These are phyloP conservation scores for Myotis brandtii DNA, from an alignment of 2,113 vertebrate species.

Conservation along the genomic window DNA sequence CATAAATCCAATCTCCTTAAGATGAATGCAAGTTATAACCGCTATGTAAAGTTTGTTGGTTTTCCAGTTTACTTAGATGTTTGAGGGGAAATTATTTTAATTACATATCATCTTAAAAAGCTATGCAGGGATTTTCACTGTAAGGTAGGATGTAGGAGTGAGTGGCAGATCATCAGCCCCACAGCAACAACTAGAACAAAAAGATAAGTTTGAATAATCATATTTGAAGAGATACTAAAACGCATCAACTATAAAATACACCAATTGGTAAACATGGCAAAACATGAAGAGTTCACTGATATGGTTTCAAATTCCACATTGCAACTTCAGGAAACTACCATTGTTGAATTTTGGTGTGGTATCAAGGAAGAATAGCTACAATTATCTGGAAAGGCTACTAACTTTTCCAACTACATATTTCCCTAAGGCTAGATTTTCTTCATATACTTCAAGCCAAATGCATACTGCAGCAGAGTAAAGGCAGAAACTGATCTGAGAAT, in stretches of 20 bases:
- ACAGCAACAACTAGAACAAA: neutral
- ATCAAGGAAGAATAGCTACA: neutral
- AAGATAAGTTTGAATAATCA: neutral
- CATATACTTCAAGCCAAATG: neutral
- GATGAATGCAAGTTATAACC: neutral
- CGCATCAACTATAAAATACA: neutral
- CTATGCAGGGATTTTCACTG: neutral
- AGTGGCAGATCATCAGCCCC: neutral
- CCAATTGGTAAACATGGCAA: neutral
- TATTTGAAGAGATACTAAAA: neutral
- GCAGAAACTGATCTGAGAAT: neutral
- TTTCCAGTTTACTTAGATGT: neutral
- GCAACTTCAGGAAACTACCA: neutral
- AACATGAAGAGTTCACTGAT: neutral
- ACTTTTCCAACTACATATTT: neutral
- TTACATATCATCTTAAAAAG: neutral
- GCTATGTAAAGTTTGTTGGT: neutral
- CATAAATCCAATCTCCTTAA: neutral
- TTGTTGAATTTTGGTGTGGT: neutral
- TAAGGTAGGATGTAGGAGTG: neutral
- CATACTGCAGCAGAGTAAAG: neutral
- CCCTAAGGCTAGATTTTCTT: neutral
- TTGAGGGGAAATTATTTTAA: neutral
- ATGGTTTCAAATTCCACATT: neutral
- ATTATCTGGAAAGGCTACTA: neutral